Percentiles rank a stretch among this genome's conserved stretches.
Evolutionary conservation across 2,113 vertebrate species (phyloP).

Genomic region (human): GRCh38 chr5:59812001-59812500

Average conservation of each 20-base stretch:
- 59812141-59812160: accelerated
- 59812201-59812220: not conserved
- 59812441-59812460: too few relatives aligned
- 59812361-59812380: not conserved
- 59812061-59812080: not conserved
- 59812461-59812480: too few relatives aligned
- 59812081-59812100: not conserved
- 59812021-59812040: too few relatives aligned
- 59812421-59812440: too few relatives aligned
- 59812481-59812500: too few relatives aligned
- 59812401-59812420: too few relatives aligned
- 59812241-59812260: not conserved
- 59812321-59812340: not conserved
- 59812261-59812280: too few relatives aligned
- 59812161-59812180: not conserved
- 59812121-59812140: not conserved
- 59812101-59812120: not conserved
- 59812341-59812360: not conserved
- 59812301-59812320: not conserved
- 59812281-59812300: accelerated
- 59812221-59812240: not conserved
- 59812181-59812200: not conserved
- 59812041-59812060: accelerated
- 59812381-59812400: not conserved
- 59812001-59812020: too few relatives aligned